phyloP scores from a whole-genome alignment of 2,113 vertebrate genomes.

The Tupaia tana region DNA sequence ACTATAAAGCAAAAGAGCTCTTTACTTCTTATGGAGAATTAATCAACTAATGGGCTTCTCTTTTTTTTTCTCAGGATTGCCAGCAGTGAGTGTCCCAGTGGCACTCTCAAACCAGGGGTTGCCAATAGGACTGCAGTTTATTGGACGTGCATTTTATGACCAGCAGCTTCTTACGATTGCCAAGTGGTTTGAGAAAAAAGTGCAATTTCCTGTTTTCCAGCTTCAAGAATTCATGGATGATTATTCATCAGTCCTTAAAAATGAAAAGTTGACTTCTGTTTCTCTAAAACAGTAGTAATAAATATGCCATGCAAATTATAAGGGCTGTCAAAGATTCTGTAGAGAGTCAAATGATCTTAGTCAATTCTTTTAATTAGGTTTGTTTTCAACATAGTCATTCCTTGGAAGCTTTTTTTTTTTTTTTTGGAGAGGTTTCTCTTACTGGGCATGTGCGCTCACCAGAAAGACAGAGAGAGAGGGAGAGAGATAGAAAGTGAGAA shows the following conservation, averaged over 20 bases:
- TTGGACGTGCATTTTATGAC: conserved; percentile 92
- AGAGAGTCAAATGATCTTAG: background rate
- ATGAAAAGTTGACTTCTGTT: conserved; percentile 81
- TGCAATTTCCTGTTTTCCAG: conserved; percentile 90
- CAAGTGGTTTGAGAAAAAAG: conserved; percentile 95
- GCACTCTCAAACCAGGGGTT: conserved; percentile 92
- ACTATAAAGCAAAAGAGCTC: background rate
- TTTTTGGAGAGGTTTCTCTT: too few relatives aligned
- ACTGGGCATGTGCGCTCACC: too few relatives aligned
- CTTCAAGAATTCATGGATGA: conserved; percentile 82
- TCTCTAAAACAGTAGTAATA: conserved; percentile 69
- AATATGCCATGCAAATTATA: background rate
- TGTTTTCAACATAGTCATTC: conserved; percentile 9
- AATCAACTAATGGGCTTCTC: background rate
- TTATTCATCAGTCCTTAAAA: background rate
- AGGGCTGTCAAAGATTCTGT: conserved; percentile 40
- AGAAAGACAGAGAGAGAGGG: too few relatives aligned
- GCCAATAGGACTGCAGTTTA: conserved; percentile 95
- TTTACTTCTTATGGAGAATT: background rate
- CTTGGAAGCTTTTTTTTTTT: conserved; percentile 3
- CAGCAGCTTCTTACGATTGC: conserved; percentile 92
- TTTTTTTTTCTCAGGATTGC: conserved; percentile 89
- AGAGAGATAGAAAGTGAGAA: too few relatives aligned
- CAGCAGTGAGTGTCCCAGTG: conserved; percentile 92
- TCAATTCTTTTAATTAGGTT: conserved; percentile 12